Evolutionary conservation across 2,113 vertebrate genomes (phyloP).

Genomic region (Sinocyclocheilus anophthalmus): DNA sequence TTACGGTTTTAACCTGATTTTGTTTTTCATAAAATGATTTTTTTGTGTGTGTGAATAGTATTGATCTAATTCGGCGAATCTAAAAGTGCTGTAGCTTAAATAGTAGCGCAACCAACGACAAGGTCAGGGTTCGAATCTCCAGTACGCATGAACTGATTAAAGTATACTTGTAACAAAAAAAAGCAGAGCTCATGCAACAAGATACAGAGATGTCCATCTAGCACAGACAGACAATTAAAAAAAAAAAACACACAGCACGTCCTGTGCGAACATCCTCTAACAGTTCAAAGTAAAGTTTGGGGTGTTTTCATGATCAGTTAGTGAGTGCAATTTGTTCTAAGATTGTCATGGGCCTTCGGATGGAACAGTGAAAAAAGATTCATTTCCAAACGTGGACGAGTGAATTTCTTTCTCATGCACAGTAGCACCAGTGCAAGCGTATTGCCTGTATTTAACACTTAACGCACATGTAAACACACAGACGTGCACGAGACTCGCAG

Average conservation of each 20-base stretch:
- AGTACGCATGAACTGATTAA: neutral
- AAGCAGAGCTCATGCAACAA: neutral
- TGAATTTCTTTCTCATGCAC: conserved; percentile 56
- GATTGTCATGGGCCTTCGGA: conserved; percentile 36
- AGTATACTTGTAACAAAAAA: neutral
- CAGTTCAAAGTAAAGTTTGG: neutral
- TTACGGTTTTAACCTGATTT: neutral
- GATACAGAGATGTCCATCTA: neutral
- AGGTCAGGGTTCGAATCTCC: neutral
- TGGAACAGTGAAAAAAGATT: neutral
- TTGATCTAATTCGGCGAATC: too few relatives aligned
- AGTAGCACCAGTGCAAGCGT: conserved; percentile 70
- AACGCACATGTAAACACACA: conserved; percentile 20
- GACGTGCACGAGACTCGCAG: conserved; percentile 32
- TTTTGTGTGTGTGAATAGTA: too few relatives aligned
- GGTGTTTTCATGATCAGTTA: neutral
- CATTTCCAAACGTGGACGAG: neutral
- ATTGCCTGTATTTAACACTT: conserved; percentile 66
- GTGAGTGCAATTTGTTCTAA: conserved; percentile 12
- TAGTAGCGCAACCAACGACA: neutral
- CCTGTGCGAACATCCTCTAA: neutral
- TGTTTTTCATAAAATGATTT: neutral
- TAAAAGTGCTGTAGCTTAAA: neutral
- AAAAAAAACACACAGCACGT: neutral
- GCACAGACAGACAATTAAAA: neutral